Conservation (phyloP, 2,113 vertebrate species). For the Steatornis caripensis region DNA sequence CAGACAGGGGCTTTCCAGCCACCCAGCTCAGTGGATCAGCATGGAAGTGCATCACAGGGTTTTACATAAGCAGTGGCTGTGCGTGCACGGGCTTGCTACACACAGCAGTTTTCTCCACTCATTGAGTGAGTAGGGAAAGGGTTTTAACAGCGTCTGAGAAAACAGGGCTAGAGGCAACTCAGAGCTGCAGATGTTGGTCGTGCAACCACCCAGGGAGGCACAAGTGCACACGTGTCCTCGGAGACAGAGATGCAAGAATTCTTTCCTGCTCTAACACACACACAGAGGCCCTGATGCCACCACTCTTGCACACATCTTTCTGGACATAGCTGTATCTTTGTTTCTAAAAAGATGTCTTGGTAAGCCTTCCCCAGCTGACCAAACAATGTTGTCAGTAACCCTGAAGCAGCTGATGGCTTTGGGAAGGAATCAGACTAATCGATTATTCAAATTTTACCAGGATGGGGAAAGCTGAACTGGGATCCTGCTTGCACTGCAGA, state of each 20-base stretch:
- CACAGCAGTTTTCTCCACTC: neutral
- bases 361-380: neutral
- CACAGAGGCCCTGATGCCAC: neutral
- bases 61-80: neutral
- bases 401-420: fast-evolving
- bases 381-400: fast-evolving
- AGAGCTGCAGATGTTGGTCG: neutral
- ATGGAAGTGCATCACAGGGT: neutral
- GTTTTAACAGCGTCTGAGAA: neutral
- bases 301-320: neutral
- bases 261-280: neutral
- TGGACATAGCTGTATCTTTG: neutral
- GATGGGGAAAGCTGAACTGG: neutral
- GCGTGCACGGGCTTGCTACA: neutral
- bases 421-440: neutral
- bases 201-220: neutral
- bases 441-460: neutral
- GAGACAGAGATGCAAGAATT: neutral
- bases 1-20: neutral
- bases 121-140: neutral
- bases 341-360: neutral
- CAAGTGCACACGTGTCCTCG: neutral
- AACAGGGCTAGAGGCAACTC: neutral
- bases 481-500: neutral
- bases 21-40: neutral